phyloP scores from a whole-genome alignment of 2,888 invertebrate genomes.

The Dinocampus coccinellae region DNA sequence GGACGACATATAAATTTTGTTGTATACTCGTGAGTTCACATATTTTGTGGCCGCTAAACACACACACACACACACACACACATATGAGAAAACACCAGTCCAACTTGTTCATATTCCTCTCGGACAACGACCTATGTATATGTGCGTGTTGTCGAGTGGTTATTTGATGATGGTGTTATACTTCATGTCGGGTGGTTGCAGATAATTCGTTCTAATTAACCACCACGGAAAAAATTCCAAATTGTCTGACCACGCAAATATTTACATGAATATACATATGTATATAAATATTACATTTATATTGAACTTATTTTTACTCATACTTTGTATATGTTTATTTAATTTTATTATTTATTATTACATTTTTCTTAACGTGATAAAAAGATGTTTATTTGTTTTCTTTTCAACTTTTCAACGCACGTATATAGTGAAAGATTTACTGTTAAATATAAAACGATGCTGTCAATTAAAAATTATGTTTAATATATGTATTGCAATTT shows the following conservation, averaged over 20 bases:
- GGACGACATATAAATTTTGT: background rate
- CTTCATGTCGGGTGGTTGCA: slow-evolving; percentile 20
- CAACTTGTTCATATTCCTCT: slow-evolving; percentile 2
- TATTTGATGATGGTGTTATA: background rate
- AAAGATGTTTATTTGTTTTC: background rate
- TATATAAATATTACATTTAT: background rate
- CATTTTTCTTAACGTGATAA: background rate
- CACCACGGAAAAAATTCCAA: slow-evolving; percentile 12
- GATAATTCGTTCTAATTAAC: slow-evolving; percentile 37
- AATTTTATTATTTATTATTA: background rate
- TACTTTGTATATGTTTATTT: background rate
- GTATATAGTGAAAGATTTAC: background rate
- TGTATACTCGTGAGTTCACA: background rate
- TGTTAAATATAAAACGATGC: background rate
- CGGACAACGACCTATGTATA: slow-evolving; percentile 28
- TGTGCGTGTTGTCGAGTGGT: background rate
- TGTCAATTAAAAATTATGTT: background rate
- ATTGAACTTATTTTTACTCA: background rate
- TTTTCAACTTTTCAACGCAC: background rate
- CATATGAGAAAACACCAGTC: background rate
- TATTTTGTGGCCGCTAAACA: background rate
- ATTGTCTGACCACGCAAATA: background rate
- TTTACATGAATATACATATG: background rate
- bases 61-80: no score
- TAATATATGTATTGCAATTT: background rate